phyloP scores from a whole-genome alignment of 2,797 vertebrate genomes.

The Tragelaphus eurycerus region DNA sequence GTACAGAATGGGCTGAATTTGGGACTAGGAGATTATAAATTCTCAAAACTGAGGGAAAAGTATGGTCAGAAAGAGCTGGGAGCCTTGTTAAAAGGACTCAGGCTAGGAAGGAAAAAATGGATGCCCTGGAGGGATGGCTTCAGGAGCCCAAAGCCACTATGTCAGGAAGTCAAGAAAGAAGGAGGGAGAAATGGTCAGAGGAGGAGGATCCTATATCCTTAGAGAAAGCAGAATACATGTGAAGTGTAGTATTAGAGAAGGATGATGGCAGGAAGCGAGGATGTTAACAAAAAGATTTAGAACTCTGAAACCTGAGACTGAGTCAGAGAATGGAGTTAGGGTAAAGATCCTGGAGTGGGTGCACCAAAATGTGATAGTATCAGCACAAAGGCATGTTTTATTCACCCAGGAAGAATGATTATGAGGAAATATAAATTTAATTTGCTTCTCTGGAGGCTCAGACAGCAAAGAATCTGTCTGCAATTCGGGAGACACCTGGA shows the following conservation, averaged over 20 bases:
- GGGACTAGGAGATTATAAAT: neutral
- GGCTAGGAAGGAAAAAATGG: neutral
- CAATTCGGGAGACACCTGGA: neutral
- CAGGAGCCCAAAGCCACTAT: neutral
- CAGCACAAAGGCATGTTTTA: neutral
- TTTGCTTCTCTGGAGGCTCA: neutral
- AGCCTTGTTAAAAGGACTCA: neutral
- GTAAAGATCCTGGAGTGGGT: neutral
- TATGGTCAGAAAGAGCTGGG: neutral
- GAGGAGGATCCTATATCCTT: neutral
- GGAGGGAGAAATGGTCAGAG: neutral
- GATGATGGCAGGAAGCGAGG: fast-evolving
- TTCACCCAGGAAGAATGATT: neutral
- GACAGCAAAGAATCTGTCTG: neutral
- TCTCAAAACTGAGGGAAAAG: neutral
- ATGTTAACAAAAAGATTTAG: neutral
- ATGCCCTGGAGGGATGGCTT: neutral
- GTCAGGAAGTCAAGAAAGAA: neutral
- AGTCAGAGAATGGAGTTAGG: neutral
- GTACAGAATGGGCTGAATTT: neutral
- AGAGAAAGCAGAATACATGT: neutral
- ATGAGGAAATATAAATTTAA: neutral
- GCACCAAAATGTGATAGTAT: neutral
- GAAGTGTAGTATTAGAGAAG: neutral
- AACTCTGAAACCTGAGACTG: neutral